Evolutionary conservation across 2,888 invertebrate species (phyloP).

Genomic region (Calameuta idolon): DNA sequence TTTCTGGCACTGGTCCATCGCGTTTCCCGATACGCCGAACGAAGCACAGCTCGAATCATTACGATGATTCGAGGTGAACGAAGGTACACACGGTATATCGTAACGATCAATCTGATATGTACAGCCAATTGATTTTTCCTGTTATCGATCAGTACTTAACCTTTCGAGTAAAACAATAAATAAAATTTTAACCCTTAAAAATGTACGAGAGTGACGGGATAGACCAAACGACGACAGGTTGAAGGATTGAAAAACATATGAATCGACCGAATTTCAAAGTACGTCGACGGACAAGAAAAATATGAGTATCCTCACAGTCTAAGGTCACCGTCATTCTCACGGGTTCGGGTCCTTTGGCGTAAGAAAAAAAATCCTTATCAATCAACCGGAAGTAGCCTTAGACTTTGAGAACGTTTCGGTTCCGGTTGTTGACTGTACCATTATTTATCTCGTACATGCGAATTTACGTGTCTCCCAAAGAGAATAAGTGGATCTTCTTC

Average conservation of each 20-base stretch:
- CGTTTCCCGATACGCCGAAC: background rate
- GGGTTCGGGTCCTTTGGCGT: background rate
- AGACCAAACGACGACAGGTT: background rate
- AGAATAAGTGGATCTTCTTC: background rate
- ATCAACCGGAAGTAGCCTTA: background rate
- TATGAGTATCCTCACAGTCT: background rate
- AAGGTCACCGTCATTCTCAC: background rate
- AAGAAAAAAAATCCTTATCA: background rate
- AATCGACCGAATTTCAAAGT: background rate
- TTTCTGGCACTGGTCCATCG: background rate
- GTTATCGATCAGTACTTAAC: background rate
- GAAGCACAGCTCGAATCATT: background rate
- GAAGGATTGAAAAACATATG: background rate
- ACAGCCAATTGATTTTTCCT: background rate
- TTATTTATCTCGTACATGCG: background rate
- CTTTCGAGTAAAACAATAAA: background rate
- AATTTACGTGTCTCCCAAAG: too few species aligned
- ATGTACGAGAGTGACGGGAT: background rate
- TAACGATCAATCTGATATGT: background rate
- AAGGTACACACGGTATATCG: background rate
- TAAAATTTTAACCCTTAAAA: background rate
- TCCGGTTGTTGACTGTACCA: background rate
- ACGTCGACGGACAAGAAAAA: background rate
- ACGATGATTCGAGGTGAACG: too few species aligned
- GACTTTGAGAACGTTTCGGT: background rate